phyloP scores from a whole-genome alignment of 2,113 vertebrate species.

The Rostratula benghalensis region DNA sequence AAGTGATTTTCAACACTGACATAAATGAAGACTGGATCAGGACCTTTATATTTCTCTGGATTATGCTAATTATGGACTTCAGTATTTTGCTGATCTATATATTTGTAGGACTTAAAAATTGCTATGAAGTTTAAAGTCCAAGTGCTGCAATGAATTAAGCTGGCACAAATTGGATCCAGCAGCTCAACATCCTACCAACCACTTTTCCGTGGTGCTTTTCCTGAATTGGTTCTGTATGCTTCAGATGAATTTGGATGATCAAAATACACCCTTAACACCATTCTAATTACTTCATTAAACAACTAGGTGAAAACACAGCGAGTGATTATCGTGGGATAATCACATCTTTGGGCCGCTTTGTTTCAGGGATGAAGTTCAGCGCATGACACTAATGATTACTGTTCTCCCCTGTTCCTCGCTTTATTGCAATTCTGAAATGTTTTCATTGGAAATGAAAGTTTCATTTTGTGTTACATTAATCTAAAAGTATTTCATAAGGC shows the following conservation, averaged over 20 bases:
- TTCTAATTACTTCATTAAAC: conserved; percentile 34
- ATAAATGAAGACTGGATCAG: neutral
- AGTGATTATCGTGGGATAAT: conserved; percentile 36
- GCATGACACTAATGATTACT: neutral
- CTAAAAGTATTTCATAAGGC: neutral
- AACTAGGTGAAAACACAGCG: conserved; percentile 22
- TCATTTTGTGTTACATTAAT: conserved; percentile 25
- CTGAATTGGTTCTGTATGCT: neutral
- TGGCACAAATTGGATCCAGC: neutral
- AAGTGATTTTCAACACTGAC: neutral
- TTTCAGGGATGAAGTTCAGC: conserved; percentile 4
- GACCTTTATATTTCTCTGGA: neutral
- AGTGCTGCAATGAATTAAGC: neutral
- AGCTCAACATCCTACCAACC: neutral
- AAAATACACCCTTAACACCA: conserved; percentile 9
- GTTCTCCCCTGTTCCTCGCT: neutral
- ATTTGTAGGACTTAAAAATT: neutral
- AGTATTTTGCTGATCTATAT: neutral
- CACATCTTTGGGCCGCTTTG: conserved; percentile 26
- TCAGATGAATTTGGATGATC: neutral
- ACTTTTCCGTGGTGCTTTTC: neutral
- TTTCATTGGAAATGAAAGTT: neutral
- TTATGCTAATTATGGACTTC: neutral
- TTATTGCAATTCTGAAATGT: conserved; percentile 25
- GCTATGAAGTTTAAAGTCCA: neutral